Evolutionary conservation across 2,888 invertebrate species (phyloP).

Genomic region (Nemotelus pantherinus): DNA sequence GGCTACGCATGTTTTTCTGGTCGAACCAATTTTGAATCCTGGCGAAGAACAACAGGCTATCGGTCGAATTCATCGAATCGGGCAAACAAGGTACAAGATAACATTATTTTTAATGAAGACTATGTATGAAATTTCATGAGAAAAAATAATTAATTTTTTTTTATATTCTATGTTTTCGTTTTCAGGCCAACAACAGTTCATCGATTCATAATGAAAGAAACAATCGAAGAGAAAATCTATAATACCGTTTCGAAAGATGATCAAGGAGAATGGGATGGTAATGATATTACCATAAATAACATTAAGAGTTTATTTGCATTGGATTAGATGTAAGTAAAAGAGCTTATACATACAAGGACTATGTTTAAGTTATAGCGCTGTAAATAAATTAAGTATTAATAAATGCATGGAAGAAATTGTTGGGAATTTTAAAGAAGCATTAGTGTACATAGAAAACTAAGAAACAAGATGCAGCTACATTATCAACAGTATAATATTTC

Average conservation of each 20-base stretch:
- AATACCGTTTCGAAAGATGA: slow-evolving; percentile 65
- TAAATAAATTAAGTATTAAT: too few species aligned
- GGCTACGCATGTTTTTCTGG: slow-evolving; percentile 79
- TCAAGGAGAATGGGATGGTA: slow-evolving; percentile 63
- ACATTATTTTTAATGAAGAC: slow-evolving; percentile 46
- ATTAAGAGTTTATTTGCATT: slow-evolving; percentile 61
- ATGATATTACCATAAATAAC: slow-evolving; percentile 64
- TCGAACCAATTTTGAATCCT: slow-evolving; percentile 78
- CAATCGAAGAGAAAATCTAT: slow-evolving; percentile 77
- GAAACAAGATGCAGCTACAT: too few species aligned
- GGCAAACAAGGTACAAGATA: slow-evolving; percentile 72
- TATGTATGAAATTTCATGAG: slow-evolving; percentile 19
- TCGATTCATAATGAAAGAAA: slow-evolving; percentile 73
- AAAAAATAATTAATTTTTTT: not conserved
- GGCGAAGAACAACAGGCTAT: slow-evolving; percentile 81
- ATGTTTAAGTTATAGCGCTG: too few species aligned
- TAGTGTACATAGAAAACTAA: too few species aligned
- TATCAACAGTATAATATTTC: too few species aligned
- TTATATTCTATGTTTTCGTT: not conserved
- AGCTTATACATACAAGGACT: too few species aligned
- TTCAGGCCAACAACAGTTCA: slow-evolving; percentile 72
- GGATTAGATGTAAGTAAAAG: slow-evolving; percentile 6
- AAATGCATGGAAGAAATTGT: too few species aligned
- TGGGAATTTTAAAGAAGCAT: too few species aligned
- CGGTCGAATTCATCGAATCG: slow-evolving; percentile 81